A percentile compares a stretch with the other conserved stretches of the same genome.
phyloP scores from a whole-genome alignment of 2,113 vertebrate species.

The Platysternon megacephalum region DNA sequence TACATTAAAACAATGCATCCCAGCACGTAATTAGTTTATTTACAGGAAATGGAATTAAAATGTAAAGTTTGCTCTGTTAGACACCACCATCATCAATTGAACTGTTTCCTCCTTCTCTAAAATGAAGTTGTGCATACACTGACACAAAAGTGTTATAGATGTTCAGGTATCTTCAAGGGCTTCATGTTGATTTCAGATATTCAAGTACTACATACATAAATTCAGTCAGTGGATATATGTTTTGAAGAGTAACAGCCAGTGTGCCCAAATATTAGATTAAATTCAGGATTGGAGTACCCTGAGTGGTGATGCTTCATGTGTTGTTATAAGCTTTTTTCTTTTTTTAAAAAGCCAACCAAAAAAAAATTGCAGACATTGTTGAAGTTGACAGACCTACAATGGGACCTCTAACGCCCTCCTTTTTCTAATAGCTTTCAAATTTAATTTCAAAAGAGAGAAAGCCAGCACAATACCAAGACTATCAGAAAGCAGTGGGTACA shows the following conservation, averaged over 20 bases:
- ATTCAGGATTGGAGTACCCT: not conserved
- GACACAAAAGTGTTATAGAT: not conserved
- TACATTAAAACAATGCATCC: not conserved
- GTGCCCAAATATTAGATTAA: not conserved
- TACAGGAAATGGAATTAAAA: not conserved
- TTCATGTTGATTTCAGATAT: not conserved
- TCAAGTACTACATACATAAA: not conserved
- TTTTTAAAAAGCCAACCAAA: constrained; percentile 18
- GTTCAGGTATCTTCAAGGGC: not conserved
- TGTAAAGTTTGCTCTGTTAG: accelerated
- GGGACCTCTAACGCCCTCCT: not conserved
- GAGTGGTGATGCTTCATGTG: not conserved
- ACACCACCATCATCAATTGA: not conserved
- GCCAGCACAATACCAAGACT: not conserved
- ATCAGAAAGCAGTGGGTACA: accelerated
- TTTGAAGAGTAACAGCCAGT: not conserved
- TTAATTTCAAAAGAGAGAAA: constrained; percentile 19
- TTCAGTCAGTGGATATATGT: not conserved
- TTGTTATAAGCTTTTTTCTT: constrained; percentile 1
- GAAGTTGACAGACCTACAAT: not conserved
- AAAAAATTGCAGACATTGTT: not conserved
- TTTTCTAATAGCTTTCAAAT: not conserved
- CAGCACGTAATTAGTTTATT: not conserved
- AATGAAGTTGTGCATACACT: not conserved
- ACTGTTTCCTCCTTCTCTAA: not conserved